phyloP scores from a whole-genome alignment of 2,888 invertebrate genomes.

The Leistus spinibarbis region DNA sequence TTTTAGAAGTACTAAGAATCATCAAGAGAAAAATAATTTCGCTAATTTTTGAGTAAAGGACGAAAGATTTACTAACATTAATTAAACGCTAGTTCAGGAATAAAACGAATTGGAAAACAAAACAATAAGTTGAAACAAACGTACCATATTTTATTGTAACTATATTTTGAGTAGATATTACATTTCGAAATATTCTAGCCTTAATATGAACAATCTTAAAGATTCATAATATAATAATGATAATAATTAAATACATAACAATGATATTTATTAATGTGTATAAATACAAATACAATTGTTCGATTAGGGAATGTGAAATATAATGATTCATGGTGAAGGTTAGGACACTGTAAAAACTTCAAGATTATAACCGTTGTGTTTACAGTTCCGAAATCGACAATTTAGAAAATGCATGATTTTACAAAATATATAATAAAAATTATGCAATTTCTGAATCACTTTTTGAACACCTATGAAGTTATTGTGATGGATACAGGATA shows the following conservation, averaged over 20 bases:
- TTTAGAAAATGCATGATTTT: not conserved
- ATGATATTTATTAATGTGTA: conserved; percentile 30
- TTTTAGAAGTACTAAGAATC: no score
- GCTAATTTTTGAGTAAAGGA: no score
- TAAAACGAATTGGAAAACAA: conserved; percentile 7
- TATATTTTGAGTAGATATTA: conserved; percentile 36
- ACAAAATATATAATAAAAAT: not conserved
- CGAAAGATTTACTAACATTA: no score
- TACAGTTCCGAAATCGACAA: not conserved
- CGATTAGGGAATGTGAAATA: not conserved
- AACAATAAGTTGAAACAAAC: conserved; percentile 27
- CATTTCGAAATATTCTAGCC: conserved; percentile 20
- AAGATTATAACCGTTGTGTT: not conserved
- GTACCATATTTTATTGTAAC: conserved; percentile 37
- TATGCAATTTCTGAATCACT: not conserved
- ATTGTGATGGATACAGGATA: not conserved
- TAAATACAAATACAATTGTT: conserved; percentile 35
- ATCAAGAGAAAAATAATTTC: no score
- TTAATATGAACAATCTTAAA: conserved; percentile 34
- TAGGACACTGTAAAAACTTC: not conserved
- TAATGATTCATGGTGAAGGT: not conserved
- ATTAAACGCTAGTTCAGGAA: not conserved
- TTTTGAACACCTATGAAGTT: not conserved
- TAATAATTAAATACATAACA: conserved; percentile 36
- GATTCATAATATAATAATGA: conserved; percentile 34